Base-by-base conservation (phyloP, 1,140 invertebrate species). In the Alviniconcha marisindica region DNA sequence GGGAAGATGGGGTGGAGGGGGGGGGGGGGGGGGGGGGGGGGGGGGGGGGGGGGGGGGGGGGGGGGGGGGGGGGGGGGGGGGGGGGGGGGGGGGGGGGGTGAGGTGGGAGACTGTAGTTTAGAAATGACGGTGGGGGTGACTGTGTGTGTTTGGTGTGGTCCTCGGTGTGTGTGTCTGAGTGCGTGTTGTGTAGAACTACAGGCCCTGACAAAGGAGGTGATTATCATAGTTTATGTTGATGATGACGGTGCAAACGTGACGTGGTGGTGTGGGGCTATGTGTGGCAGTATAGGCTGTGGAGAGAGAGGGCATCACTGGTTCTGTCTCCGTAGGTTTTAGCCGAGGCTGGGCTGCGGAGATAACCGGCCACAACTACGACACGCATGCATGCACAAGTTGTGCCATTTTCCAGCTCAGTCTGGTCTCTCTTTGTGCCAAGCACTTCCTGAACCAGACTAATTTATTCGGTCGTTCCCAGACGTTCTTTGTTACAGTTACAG, bases 151-250 rank as follows among this genome's bases (percentile, higher is more conserved):
- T 3, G 54, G 54, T 14, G 54, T 18, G 21, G 54, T 18, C 28
- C 3, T n/a, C 10, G n/a, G 24, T 24, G 63, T 31, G n/a, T 66
- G 63, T 66, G 63, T 28, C 33, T 66, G 3, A 12, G 28, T 12
- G 31, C 63, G 5, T 24, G 5, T 5, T 48, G 44, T 48, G 44
- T 48, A 48, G 44, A 5, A 48, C 7, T 48, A 15, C 21, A 5
- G 54, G 54, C 54, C 0, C 28, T 24, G 63, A 66, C 63, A 66
- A 28, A 66, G 63, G 31, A 31, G 63, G 33, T 66, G 63, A 66
- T 66, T 66, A 66, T 66, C 63, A 66, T 66, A 66, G 63, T 12
- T 66, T 66, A 66, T 66, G 63, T 66, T 66, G 31, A 66, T 66
- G 63, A 66, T 66, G 63, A 51, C 42, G 33, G 21, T 48, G 44